Conservation (phyloP, 2,113 vertebrate species). For the Numida meleagris region DNA sequence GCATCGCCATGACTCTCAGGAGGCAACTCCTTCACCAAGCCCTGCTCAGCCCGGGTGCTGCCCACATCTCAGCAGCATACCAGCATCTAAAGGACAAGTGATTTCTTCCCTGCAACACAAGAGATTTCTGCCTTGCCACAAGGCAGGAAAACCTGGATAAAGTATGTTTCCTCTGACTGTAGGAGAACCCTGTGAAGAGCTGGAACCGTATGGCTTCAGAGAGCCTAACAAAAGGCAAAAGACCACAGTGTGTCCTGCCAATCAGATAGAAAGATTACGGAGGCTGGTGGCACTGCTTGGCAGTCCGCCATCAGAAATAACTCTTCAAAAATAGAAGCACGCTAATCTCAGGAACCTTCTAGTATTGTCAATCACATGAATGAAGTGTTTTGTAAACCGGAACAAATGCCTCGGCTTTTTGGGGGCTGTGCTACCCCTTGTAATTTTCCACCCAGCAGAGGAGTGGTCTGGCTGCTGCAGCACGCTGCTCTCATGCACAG, state of each 20-base stretch:
- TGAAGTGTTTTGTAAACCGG: slow-evolving; percentile 45
- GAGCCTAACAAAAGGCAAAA: neutral
- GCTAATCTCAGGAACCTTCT: slow-evolving; percentile 65
- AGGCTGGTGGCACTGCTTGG: slow-evolving; percentile 13
- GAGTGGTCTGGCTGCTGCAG: rapidly evolving
- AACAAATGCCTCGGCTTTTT: neutral
- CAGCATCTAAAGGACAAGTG: neutral
- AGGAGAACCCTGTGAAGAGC: neutral
- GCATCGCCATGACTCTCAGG: neutral
- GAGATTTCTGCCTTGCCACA: neutral
- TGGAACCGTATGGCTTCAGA: neutral
- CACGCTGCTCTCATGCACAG: rapidly evolving
- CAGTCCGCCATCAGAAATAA: slow-evolving; percentile 18
- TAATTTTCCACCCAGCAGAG: neutral
- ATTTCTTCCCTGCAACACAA: neutral
- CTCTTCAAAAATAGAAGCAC: slow-evolving; percentile 71
- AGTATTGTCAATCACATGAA: slow-evolving; percentile 51
- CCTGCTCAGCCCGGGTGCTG: neutral
- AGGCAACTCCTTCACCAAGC: neutral
- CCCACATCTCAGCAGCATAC: neutral
- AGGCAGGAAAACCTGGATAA: neutral
- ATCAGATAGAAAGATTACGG: slow-evolving; percentile 38
- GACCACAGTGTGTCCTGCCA: slow-evolving; percentile 59
- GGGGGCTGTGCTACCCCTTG: neutral
- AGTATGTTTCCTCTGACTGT: neutral